phyloP scores from a whole-genome alignment of 2,888 invertebrate species.

The Uropetala carovei region DNA sequence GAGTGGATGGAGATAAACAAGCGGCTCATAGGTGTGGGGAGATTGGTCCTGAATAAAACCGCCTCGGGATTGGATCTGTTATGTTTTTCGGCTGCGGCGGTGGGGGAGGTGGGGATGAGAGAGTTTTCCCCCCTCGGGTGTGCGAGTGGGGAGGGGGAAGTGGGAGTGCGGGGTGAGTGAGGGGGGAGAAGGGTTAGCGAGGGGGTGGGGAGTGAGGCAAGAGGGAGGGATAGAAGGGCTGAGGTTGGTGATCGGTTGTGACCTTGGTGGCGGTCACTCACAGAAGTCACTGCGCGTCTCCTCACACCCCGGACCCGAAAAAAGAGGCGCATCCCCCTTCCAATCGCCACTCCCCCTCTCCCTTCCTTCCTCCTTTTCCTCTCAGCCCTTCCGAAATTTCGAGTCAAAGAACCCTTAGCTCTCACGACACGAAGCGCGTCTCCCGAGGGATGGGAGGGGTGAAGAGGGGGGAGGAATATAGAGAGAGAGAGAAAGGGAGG shows the following conservation, averaged over 20 bases:
- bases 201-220: too few relatives aligned
- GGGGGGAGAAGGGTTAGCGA: not conserved
- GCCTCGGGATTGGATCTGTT: conserved; percentile 47
- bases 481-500: too few relatives aligned
- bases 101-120: not conserved
- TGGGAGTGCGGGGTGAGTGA: not conserved
- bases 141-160: too few relatives aligned
- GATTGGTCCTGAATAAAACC: not conserved
- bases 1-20: not conserved
- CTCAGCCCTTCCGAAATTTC: not conserved
- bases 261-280: conserved; percentile 60
- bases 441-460: too few relatives aligned
- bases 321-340: not conserved
- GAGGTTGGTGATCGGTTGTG: conserved; percentile 52
- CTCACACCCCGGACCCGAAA: conserved; percentile 11
- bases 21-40: not conserved
- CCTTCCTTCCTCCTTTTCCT: not conserved
- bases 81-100: conserved; percentile 4
- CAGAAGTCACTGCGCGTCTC: conserved; percentile 1
- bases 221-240: not conserved
- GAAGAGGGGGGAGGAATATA: too few relatives aligned
- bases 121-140: not conserved
- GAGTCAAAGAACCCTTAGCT: conserved; percentile 6
- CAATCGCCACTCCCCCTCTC: not conserved
- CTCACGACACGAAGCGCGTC: not conserved